Evolutionary conservation across 2,888 invertebrate species (phyloP).

Genomic region (Hypomecis punctinalis): DNA sequence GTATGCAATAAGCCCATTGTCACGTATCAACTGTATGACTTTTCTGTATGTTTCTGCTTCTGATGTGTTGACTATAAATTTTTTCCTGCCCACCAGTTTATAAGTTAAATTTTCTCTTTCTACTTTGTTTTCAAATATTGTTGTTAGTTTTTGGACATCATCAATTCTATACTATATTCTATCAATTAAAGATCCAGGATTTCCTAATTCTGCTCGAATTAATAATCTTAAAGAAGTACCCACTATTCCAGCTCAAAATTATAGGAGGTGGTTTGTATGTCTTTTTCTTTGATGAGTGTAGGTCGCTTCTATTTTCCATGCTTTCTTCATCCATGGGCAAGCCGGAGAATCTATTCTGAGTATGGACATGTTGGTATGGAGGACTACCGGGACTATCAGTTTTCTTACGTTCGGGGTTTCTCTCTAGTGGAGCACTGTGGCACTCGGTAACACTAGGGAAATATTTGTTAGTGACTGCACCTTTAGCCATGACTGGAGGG

Average conservation of each 20-base stretch:
- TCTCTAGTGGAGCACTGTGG: neutral
- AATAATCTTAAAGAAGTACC: no score
- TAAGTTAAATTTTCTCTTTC: neutral
- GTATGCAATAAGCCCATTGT: neutral
- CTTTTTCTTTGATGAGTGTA: slow-evolving; percentile 22
- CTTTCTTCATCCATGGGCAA: slow-evolving; percentile 2
- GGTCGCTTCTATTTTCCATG: slow-evolving; percentile 36
- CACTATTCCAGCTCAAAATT: no score
- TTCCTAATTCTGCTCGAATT: no score
- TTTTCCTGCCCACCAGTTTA: neutral
- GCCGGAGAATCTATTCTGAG: neutral
- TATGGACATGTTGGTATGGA: neutral
- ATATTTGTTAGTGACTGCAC: neutral
- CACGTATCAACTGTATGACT: neutral
- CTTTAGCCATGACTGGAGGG: neutral
- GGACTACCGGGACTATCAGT: neutral
- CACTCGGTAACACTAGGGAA: neutral
- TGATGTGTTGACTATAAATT: neutral
- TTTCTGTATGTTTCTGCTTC: neutral
- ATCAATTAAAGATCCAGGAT: no score
- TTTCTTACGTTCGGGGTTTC: slow-evolving; percentile 1
- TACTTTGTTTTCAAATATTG: neutral
- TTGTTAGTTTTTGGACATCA: neutral
- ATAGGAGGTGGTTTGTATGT: neutral
- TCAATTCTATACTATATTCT: neutral